Percentiles rank a stretch among this genome's conserved stretches.
Conservation (phyloP, 1,140 invertebrate genomes). For the Trichonephila clavata region DNA sequence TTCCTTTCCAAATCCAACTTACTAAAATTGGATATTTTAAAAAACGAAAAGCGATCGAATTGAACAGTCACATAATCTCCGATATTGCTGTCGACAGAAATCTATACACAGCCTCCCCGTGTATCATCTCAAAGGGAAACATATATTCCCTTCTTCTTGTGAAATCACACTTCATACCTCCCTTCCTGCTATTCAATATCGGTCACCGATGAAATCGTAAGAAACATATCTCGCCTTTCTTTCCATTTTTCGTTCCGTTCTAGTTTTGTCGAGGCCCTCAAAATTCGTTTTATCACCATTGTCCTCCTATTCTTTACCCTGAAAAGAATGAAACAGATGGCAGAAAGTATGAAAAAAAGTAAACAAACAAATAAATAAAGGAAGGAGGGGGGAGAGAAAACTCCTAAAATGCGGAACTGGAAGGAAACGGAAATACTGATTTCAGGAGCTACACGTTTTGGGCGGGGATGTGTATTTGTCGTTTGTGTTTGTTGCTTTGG, state of each 20-base stretch:
- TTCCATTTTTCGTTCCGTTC: neutral
- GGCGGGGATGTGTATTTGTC: constrained; percentile 47
- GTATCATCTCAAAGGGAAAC: neutral
- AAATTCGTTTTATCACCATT: constrained; percentile 71
- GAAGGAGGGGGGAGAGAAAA: neutral
- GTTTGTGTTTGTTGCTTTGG: constrained; percentile 49
- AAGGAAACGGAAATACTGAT: constrained; percentile 52
- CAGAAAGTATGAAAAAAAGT: constrained; percentile 6
- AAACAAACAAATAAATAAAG: constrained; percentile 12
- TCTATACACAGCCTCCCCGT: neutral
- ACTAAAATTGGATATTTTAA: too few relatives aligned
- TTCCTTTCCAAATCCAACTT: neutral
- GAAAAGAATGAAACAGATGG: constrained; percentile 69
- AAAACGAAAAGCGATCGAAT: neutral
- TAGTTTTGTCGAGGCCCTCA: constrained; percentile 27
- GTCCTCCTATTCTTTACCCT: constrained; percentile 55
- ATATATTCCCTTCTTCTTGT: neutral
- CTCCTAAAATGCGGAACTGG: constrained; percentile 22
- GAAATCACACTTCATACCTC: constrained; percentile 54
- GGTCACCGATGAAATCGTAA: constrained; percentile 13
- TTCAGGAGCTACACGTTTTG: constrained; percentile 60
- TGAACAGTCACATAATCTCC: constrained; percentile 40
- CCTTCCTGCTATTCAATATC: constrained; percentile 48
- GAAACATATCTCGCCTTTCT: constrained; percentile 38
- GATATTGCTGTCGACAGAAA: constrained; percentile 41